A percentile compares a stretch with the other conserved stretches of the same genome.
Conservation (phyloP, 2,797 vertebrate genomes). For the Urosaurus nigricauda region DNA sequence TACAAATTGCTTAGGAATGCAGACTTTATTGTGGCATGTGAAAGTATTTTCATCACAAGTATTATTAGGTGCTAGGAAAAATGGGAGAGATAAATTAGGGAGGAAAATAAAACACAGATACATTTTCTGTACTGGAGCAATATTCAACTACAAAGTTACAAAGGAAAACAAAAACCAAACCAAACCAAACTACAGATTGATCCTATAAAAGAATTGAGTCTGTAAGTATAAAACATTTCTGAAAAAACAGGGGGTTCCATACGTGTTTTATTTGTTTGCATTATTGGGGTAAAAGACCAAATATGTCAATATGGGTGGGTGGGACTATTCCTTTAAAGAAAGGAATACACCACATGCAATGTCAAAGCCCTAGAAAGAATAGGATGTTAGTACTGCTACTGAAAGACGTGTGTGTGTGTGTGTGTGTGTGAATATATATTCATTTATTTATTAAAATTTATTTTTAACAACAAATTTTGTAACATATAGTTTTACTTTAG, state of each 20-base stretch:
- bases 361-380: background rate
- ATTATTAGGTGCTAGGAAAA: slow-evolving; percentile 90
- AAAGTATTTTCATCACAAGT: slow-evolving; percentile 91
- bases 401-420: background rate
- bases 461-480: no score
- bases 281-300: background rate
- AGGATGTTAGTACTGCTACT: background rate
- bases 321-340: background rate
- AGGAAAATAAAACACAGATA: slow-evolving; percentile 30
- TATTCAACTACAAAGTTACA: background rate
- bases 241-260: background rate
- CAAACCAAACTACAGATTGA: background rate
- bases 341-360: background rate
- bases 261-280: background rate
- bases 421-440: no score
- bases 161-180: background rate
- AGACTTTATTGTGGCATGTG: slow-evolving; percentile 92
- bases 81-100: slow-evolving; percentile 53
- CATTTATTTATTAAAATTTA: no score
- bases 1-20: slow-evolving; percentile 92
- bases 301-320: background rate
- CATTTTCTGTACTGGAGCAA: slow-evolving; percentile 45
- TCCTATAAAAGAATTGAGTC: background rate
- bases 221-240: background rate
- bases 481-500: no score